Base-by-base conservation (phyloP, 2,113 vertebrate genomes). In the Sturnira hondurensis region DNA sequence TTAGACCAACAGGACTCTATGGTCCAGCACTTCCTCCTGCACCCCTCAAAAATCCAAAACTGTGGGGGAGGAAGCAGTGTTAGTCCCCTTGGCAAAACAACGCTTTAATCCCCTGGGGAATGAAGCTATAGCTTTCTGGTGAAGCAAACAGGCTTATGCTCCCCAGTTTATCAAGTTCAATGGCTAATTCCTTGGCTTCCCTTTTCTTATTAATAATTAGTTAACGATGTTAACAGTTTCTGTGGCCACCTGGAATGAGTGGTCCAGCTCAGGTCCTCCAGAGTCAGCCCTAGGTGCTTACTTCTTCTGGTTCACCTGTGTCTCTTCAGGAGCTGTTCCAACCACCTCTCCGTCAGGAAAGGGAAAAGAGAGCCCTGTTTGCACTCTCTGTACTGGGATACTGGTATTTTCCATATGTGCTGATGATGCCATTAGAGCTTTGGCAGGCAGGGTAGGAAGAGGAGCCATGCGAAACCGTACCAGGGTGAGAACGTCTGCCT, bases 391-490 rank as follows among this genome's bases (percentile, higher is more conserved):
- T 6, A 3, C 31, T 33, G 38, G 12, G 31, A 5, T 14, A 12
- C 80, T 52, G 9, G 47, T 38, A 7, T 61, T 91, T 63, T 31
- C 38, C 65, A 2, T 4, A 2, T 24, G 74, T 17, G 11, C 17
- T 16, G 1, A 17, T 15, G 20, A 65, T 54, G 36, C 31, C 41
- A 3, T 54, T 14, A 16, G 3, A 41, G 19, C 31, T 50, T 10
- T 43, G 74, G 41, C 31, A 45, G 86, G n/a, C 1, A 0, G 19
- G 1, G 2, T 11, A 31, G 41, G 20, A 8, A 22, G 0, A 71
- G 16, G 12, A 33, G 7, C 4, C 26, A 0, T 2, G 11, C 3
- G 56, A 52, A 45, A 36, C 47, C 63, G 63, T 52, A 5, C 3
- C 43, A 33, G 31, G 11, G 9, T 3, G 26, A 2, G 10, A 54